Evolutionary conservation across 2,113 vertebrate genomes (phyloP).

Genomic region (Aspidoscelis tigris): DNA sequence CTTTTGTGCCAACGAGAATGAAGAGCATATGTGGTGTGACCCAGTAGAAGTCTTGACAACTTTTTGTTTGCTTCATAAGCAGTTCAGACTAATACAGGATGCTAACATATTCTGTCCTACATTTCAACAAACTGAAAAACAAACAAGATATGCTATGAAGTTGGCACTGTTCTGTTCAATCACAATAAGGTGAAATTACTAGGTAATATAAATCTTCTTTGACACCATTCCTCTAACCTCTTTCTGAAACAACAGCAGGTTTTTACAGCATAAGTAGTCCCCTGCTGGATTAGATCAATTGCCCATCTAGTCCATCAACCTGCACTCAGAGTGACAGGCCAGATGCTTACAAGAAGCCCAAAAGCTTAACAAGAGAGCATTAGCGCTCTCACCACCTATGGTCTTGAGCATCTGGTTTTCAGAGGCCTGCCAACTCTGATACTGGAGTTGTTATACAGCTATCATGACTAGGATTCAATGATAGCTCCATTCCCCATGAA

Average conservation of each 20-base stretch:
- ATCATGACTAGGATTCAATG: neutral
- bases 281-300: neutral
- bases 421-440: no score
- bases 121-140: conserved; percentile 30
- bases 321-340: neutral
- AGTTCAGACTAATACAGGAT: neutral
- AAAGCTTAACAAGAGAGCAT: neutral
- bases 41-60: conserved; percentile 21
- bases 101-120: conserved; percentile 17
- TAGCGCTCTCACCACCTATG: neutral
- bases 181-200: neutral
- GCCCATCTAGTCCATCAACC: neutral
- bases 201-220: conserved; percentile 14
- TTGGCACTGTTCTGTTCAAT: neutral
- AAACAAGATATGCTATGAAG: conserved; percentile 29
- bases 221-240: conserved; percentile 15
- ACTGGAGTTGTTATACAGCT: neutral
- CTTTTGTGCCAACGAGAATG: neutral
- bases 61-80: conserved; percentile 7
- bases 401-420: no score
- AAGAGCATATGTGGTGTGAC: conserved; percentile 23
- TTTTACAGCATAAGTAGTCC: neutral
- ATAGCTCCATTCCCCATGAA: neutral
- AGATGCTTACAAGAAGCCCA: neutral
- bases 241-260: neutral